Conservation (phyloP, 1,140 invertebrate genomes). For the Drosophila micromelanica region DNA sequence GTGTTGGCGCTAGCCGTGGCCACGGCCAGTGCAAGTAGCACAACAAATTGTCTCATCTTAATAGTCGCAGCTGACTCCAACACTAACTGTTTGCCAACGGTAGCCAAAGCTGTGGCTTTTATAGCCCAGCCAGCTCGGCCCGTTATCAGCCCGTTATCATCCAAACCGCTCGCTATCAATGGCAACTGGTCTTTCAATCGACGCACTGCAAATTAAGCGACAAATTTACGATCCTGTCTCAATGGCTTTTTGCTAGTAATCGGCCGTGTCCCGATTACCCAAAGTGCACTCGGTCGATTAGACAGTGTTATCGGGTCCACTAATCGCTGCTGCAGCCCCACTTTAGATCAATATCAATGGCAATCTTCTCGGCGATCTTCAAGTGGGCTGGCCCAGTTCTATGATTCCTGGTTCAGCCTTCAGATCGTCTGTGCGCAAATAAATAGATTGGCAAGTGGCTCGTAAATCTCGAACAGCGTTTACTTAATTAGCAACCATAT, state of each 20-base stretch:
- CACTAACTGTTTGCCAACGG: conserved; percentile 28
- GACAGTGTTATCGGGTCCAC: not conserved
- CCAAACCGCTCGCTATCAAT: conserved; percentile 41
- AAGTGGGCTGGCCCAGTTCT: conserved; percentile 18
- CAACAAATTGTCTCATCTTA: conserved; percentile 69
- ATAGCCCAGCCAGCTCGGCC: conserved; percentile 27
- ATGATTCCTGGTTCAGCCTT: not conserved
- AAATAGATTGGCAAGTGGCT: conserved; percentile 29
- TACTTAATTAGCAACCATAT: conserved; percentile 29
- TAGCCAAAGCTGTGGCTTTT: conserved; percentile 28
- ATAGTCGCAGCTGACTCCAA: conserved; percentile 13
- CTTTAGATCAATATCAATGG: conserved; percentile 43
- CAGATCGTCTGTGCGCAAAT: conserved; percentile 18
- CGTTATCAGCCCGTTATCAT: conserved; percentile 26
- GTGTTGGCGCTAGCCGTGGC: conserved; percentile 47
- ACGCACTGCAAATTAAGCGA: not conserved
- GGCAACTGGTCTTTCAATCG: conserved; percentile 16
- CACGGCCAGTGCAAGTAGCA: conserved; percentile 59
- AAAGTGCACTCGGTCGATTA: not conserved
- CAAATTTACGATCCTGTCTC: conserved; percentile 60
- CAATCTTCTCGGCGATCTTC: conserved; percentile 6
- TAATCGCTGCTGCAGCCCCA: conserved; percentile 11
- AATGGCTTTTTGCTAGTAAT: not conserved
- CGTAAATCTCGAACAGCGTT: conserved; percentile 24
- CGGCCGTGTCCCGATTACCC: conserved; percentile 35